Base-by-base conservation (phyloP, 2,888 invertebrate genomes). In the Parascotia fuliginaria region DNA sequence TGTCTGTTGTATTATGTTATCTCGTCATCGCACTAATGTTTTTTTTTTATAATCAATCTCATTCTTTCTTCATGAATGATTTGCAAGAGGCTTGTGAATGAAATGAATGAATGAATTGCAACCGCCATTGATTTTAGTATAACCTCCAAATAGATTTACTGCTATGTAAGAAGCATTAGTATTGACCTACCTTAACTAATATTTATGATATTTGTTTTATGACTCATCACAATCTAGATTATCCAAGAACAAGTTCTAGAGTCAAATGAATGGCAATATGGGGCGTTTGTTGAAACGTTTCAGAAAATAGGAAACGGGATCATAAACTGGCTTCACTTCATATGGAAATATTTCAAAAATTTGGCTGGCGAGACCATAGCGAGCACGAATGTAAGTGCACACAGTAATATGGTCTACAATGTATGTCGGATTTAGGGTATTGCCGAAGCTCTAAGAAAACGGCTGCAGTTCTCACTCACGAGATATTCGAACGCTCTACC, bases 311-410 rank as follows among this genome's bases (percentile, higher is more conserved):
- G 73, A 82, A 79, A 73, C 68, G 75, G 72, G 72, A 80, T 76
- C 83, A 85, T 89, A 89, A 88, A 89, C 82, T 81, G 79, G 80
- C 80, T 85, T 84, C 81, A 77, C 78, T 83, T 85, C 83, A 74
- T 84, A 80, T 68, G 75, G 73, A 67, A 59, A 84, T 89, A 85
- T 87, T 79, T 89, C 83, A 89, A 89, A 89, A 88, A 88, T 86
- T 88, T 88, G 89, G 89, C 88, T 80, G 71, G 75, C 68, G 60
- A 80, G 76, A 79, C 76, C 73, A 77, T 74, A 77, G 71, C 74
- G 62, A 67, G 75, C 73, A 78, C 77, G 81, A 83, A 81, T 83
- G 79, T 82, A 80, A 81, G 76, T 75, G 79, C 77, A 63, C 72
- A 62, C 55, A 75, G 78, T 86, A 82, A 83, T 84, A 84, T 80